These are phyloP conservation scores for Hyles vespertilio DNA, from an alignment of 1,140 invertebrate species.

Conservation along the genomic window DNA sequence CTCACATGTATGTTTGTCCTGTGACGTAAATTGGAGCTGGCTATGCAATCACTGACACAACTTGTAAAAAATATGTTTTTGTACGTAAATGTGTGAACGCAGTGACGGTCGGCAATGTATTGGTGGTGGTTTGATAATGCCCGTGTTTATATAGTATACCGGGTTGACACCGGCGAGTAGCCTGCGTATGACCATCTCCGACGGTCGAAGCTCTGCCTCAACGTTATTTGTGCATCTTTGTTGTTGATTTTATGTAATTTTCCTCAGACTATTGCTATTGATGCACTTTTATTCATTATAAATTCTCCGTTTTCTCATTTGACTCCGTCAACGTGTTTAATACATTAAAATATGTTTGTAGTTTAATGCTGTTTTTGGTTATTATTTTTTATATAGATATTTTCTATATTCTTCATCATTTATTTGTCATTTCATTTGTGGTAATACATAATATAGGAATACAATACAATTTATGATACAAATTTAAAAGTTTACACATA, in stretches of 20 bases:
- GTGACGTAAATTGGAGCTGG: conserved; percentile 34
- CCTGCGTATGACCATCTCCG: conserved; percentile 33
- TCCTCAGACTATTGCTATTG: neutral
- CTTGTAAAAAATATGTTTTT: conserved; percentile 42
- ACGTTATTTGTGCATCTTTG: conserved; percentile 18
- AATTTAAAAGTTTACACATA: no score
- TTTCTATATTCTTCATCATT: no score
- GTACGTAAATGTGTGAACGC: conserved; percentile 43
- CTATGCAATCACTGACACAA: conserved; percentile 56
- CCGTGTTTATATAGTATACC: conserved; percentile 51
- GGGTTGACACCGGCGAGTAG: conserved; percentile 38
- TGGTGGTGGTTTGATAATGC: conserved; percentile 54
- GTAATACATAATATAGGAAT: no score
- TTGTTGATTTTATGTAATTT: conserved; percentile 9
- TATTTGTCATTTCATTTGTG: no score
- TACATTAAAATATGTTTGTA: neutral
- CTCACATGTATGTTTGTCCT: conserved; percentile 57
- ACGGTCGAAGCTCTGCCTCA: conserved; percentile 17
- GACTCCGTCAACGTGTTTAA: neutral
- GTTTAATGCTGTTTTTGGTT: neutral
- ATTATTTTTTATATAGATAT: no score
- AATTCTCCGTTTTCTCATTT: no score
- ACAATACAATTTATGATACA: no score
- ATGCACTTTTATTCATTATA: no score
- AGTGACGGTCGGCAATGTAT: conserved; percentile 62